Conservation (phyloP, 2,888 invertebrate genomes). For the Drosophila paucipuncta region DNA sequence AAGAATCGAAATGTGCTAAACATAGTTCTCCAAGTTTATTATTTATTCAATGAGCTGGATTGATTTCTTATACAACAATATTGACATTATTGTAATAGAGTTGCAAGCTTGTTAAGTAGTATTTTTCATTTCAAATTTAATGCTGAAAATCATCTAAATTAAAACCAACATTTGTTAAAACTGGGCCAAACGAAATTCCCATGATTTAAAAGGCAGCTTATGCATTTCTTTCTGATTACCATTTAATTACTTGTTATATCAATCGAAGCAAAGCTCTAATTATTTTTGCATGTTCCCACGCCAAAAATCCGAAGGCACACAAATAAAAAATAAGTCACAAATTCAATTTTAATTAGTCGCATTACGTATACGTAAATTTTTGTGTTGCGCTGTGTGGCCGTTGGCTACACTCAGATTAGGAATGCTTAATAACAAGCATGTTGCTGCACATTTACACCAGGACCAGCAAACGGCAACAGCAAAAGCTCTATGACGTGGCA, state of each 20-base stretch:
- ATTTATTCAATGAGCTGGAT: background rate
- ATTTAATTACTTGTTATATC: conserved; percentile 57
- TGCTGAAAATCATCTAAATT: background rate
- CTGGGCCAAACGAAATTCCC: conserved; percentile 21
- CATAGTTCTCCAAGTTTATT: background rate
- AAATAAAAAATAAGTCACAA: conserved; percentile 45
- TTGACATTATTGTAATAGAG: background rate
- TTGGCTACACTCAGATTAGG: conserved; percentile 40
- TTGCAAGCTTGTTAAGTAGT: background rate
- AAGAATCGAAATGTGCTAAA: background rate
- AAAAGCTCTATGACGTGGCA: conserved; percentile 19
- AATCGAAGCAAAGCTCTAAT: conserved; percentile 47
- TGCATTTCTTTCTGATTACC: conserved; percentile 37
- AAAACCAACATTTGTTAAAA: background rate
- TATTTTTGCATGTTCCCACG: conserved; percentile 61
- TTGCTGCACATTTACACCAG: conserved; percentile 75
- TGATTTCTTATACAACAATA: background rate
- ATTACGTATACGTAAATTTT: conserved; percentile 71
- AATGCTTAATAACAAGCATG: conserved; percentile 71
- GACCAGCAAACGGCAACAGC: conserved; percentile 9
- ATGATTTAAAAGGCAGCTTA: conserved; percentile 18
- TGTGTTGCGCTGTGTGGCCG: conserved; percentile 49
- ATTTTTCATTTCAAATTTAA: background rate
- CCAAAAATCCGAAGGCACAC: conserved; percentile 24
- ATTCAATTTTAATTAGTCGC: conserved; percentile 74